Percentiles rank a stretch among this genome's conserved stretches.
Conservation (phyloP, 2,797 vertebrate species). For the Galaxias olidus region DNA sequence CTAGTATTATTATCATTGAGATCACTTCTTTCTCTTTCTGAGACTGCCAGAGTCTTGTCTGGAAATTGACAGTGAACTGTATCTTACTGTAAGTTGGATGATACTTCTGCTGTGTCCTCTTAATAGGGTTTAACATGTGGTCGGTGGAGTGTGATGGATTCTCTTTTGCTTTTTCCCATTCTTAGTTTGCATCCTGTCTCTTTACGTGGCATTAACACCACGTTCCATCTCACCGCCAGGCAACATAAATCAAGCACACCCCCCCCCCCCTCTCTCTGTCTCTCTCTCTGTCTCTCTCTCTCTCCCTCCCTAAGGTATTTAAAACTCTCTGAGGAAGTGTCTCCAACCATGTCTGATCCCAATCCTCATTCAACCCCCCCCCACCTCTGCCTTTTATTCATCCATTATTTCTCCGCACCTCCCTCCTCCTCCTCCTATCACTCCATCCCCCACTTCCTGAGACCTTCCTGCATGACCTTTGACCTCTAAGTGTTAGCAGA, state of each 20-base stretch:
- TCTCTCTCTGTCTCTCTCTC: too few relatives aligned
- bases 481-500: slow-evolving; percentile 84
- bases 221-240: slow-evolving; percentile 2
- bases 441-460: slow-evolving; percentile 78
- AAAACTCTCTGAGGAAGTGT: slow-evolving; percentile 39
- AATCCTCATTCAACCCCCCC: not conserved
- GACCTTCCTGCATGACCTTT: slow-evolving; percentile 70
- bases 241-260: slow-evolving; percentile 34
- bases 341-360: slow-evolving; percentile 62
- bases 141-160: too few relatives aligned
- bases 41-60: too few relatives aligned
- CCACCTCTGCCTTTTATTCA: slow-evolving; percentile 56
- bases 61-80: too few relatives aligned
- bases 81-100: too few relatives aligned
- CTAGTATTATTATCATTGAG: too few relatives aligned
- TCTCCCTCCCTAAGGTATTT: slow-evolving; percentile 3
- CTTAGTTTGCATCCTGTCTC: slow-evolving; percentile 1
- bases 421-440: slow-evolving; percentile 54
- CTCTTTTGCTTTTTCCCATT: too few relatives aligned
- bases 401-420: slow-evolving; percentile 23
- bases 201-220: slow-evolving; percentile 12
- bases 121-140: too few relatives aligned
- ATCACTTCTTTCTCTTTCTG: too few relatives aligned
- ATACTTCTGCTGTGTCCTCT: too few relatives aligned
- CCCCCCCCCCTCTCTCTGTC: not conserved